Evolutionary conservation across 2,888 invertebrate genomes (phyloP).

Genomic region (Drosophila lutescens): DNA sequence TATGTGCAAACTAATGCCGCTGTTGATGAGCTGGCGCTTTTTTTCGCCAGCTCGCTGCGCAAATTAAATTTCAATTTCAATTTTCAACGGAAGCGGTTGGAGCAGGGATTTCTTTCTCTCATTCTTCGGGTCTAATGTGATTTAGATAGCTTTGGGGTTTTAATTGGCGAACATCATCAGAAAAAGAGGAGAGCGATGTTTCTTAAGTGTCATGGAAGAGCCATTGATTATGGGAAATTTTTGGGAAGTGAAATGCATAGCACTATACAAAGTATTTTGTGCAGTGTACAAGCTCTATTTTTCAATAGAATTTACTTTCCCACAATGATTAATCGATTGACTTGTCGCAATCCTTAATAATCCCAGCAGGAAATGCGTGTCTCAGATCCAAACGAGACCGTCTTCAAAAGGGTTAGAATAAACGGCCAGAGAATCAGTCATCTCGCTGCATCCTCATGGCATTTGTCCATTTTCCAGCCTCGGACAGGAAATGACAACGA

Average conservation of each 20-base stretch:
- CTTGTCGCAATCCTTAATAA: constrained; percentile 16
- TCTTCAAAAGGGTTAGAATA: constrained; percentile 6
- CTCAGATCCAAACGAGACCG: constrained; percentile 16
- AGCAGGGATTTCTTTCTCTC: constrained; percentile 27
- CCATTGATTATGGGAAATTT: constrained; percentile 1
- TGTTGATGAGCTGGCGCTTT: constrained; percentile 54
- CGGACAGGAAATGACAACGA: constrained; percentile 35
- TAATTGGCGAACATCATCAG: constrained; percentile 25
- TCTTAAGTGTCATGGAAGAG: background rate
- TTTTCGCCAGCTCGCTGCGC: constrained; percentile 21
- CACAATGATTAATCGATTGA: constrained; percentile 26
- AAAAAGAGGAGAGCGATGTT: constrained; percentile 4
- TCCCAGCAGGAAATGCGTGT: constrained; percentile 57
- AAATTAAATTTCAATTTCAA: constrained; percentile 70
- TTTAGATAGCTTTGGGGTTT: constrained; percentile 40
- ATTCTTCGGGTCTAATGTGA: constrained; percentile 43
- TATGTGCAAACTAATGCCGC: constrained; percentile 73
- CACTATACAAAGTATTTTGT: too few species aligned
- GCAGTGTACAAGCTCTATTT: background rate
- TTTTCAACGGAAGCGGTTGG: constrained; percentile 58
- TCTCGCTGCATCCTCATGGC: constrained; percentile 12
- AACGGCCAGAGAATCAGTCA: constrained; percentile 28
- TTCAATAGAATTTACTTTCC: constrained; percentile 5
- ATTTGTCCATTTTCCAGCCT: constrained; percentile 4
- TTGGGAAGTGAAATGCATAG: background rate